A percentile compares a stretch with the other conserved stretches of the same genome.
Conservation (phyloP, 1,140 invertebrate genomes). For the Probaryconus sp. region DNA sequence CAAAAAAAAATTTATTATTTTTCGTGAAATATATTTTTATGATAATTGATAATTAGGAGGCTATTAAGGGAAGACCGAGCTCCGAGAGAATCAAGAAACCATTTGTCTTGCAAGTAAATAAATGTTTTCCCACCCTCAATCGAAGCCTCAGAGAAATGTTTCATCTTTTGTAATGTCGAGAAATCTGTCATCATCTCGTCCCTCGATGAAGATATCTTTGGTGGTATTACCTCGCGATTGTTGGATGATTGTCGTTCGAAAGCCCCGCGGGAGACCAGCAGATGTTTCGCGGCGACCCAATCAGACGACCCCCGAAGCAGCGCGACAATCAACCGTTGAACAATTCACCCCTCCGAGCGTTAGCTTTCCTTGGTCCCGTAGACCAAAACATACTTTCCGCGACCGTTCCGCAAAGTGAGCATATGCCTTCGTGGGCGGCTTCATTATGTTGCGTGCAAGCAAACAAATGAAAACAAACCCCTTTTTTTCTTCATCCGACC, state of each 20-base stretch:
- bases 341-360: slow-evolving; percentile 73
- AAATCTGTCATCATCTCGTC: slow-evolving; percentile 67
- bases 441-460: slow-evolving; percentile 69
- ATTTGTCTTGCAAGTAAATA: too few species aligned
- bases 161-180: slow-evolving; percentile 37
- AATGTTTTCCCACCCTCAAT: slow-evolving; percentile 6
- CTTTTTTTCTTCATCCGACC: slow-evolving; percentile 14
- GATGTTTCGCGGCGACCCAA: slow-evolving; percentile 78
- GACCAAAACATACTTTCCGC: slow-evolving; percentile 65
- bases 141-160: slow-evolving; percentile 4
- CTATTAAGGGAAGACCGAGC: too few species aligned
- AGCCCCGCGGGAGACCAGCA: slow-evolving; percentile 78
- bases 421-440: slow-evolving; percentile 73
- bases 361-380: slow-evolving; percentile 66
- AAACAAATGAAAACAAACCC: slow-evolving; percentile 64
- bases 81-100: too few species aligned
- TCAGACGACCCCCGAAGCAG: slow-evolving; percentile 76
- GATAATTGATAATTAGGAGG: too few species aligned
- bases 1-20: too few species aligned
- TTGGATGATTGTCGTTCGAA: slow-evolving; percentile 75
- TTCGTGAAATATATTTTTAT: too few species aligned
- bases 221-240: slow-evolving; percentile 76
- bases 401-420: slow-evolving; percentile 65
- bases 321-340: slow-evolving; percentile 77
- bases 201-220: slow-evolving; percentile 75